Conservation (phyloP, 2,888 invertebrate genomes). For the Troides oblongomaculatus region DNA sequence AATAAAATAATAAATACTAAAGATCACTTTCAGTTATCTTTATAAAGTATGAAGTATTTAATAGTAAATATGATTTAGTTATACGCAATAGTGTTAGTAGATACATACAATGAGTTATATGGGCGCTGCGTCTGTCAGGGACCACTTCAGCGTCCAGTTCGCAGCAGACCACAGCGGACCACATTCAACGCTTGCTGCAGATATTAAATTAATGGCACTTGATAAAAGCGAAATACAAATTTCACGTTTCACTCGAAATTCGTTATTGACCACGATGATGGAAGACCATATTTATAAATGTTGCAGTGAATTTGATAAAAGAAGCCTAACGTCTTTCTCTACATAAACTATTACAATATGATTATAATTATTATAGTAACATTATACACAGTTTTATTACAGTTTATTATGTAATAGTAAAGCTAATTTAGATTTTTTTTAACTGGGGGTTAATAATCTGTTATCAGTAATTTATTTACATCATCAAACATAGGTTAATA, state of each 20-base stretch:
- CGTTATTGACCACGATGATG: neutral
- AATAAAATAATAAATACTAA: too few species aligned
- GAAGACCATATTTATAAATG: too few species aligned
- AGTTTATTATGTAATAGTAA: too few species aligned
- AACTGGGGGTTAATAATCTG: too few species aligned
- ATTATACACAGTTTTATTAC: too few species aligned
- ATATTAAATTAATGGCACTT: conserved; percentile 14
- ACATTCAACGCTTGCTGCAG: conserved; percentile 6
- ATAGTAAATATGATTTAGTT: neutral
- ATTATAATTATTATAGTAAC: too few species aligned
- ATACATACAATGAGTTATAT: conserved; percentile 17
- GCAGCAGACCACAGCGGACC: neutral
- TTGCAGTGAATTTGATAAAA: too few species aligned
- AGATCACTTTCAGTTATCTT: neutral
- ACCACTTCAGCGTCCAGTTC: conserved; percentile 16
- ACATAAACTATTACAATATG: too few species aligned
- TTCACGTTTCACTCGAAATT: neutral
- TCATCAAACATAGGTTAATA: too few species aligned
- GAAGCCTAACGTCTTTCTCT: too few species aligned
- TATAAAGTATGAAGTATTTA: neutral
- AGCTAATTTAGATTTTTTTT: too few species aligned
- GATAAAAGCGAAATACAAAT: neutral
- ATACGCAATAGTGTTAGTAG: neutral
- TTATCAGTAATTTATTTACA: too few species aligned
- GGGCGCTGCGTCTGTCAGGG: conserved; percentile 15